Conservation (phyloP, 2,888 invertebrate species). For the Heliconius erato region DNA sequence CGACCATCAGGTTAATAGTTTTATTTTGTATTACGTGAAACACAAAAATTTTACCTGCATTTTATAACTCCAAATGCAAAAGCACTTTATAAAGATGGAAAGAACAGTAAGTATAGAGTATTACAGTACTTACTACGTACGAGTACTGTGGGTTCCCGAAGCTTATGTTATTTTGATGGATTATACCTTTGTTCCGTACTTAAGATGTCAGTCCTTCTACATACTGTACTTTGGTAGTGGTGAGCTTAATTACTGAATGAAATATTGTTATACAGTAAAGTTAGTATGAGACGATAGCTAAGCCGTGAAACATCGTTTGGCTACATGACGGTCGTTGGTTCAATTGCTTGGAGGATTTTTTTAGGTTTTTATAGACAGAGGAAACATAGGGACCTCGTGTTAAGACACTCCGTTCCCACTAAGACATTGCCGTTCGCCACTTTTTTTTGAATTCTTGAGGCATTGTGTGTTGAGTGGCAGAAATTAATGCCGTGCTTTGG, state of each 20-base stretch:
- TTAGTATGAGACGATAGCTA: background rate
- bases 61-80: background rate
- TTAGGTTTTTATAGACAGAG: background rate
- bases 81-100: slow-evolving; percentile 1
- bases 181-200: slow-evolving; percentile 20
- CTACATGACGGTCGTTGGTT: too few species aligned
- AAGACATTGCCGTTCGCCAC: background rate
- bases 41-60: background rate
- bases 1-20: background rate
- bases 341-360: too few species aligned
- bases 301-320: too few species aligned
- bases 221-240: background rate
- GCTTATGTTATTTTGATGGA: slow-evolving; percentile 27
- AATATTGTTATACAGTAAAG: background rate
- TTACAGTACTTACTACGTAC: background rate
- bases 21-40: background rate
- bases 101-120: background rate
- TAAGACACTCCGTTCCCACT: background rate
- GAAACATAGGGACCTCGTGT: background rate
- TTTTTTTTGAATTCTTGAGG: background rate
- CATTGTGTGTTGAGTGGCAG: background rate
- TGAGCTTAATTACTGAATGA: background rate
- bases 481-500: background rate
- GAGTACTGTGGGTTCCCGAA: background rate
- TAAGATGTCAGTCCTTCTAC: slow-evolving; percentile 17